Evolutionary conservation across 2,113 vertebrate species (phyloP).

Genomic region (Takifugu bimaculatus): DNA sequence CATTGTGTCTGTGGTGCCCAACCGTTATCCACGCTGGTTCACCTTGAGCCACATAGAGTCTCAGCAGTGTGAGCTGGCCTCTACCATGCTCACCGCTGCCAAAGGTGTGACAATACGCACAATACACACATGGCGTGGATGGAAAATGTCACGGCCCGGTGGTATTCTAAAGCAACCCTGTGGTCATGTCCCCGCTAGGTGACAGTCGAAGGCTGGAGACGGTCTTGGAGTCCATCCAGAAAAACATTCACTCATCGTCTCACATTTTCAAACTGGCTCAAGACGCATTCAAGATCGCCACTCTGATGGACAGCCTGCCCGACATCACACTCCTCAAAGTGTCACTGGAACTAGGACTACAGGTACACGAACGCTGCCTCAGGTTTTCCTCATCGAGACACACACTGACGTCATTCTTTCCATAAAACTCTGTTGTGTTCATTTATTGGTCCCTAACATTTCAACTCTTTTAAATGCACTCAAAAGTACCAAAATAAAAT

Average conservation of each 20-base stretch:
- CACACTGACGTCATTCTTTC: too few relatives aligned
- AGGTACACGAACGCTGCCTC: conserved; percentile 72
- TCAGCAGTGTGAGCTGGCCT: conserved; percentile 93
- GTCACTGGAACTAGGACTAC: conserved; percentile 94
- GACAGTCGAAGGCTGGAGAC: conserved; percentile 93
- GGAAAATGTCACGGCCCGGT: too few relatives aligned
- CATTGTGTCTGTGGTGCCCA: conserved; percentile 96
- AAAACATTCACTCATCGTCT: conserved; percentile 95
- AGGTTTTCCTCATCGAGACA: not conserved
- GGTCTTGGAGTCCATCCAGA: conserved; percentile 97
- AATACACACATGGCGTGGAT: not conserved
- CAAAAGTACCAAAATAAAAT: too few relatives aligned
- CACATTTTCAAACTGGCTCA: conserved; percentile 98
- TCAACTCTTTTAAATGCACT: too few relatives aligned
- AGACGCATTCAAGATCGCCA: conserved; percentile 98
- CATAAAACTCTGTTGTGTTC: too few relatives aligned
- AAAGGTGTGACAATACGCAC: conserved; percentile 78
- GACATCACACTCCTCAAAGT: conserved; percentile 97
- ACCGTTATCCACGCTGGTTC: conserved; percentile 96
- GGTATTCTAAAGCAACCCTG: not conserved
- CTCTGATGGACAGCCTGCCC: conserved; percentile 89
- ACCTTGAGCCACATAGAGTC: conserved; percentile 93
- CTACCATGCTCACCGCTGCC: conserved; percentile 92
- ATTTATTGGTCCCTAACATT: too few relatives aligned
- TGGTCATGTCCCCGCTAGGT: conserved; percentile 69